Conservation (phyloP, 1,140 invertebrate genomes). For the Spodoptera litura region DNA sequence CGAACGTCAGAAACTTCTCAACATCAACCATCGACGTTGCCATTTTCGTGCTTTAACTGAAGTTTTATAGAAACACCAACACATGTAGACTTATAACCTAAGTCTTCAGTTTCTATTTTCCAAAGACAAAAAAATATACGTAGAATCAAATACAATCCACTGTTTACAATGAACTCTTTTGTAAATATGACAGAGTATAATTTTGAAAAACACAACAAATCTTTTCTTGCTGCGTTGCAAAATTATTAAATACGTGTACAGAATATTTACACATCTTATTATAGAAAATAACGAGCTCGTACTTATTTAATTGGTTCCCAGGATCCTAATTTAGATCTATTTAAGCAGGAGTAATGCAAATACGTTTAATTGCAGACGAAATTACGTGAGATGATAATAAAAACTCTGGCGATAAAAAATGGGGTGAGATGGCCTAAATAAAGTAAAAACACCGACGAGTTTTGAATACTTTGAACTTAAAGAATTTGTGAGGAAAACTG, state of each 20-base stretch:
- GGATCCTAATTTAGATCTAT: constrained; percentile 8
- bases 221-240: constrained; percentile 30
- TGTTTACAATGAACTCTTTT: background rate
- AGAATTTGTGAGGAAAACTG: no score
- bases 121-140: no score
- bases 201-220: constrained; percentile 31
- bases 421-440: no score
- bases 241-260: constrained; percentile 37
- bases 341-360: background rate
- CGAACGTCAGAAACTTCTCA: no score
- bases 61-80: no score
- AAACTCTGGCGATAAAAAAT: no score
- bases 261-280: constrained; percentile 32
- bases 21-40: no score
- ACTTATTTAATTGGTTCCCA: constrained; percentile 23
- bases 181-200: constrained; percentile 8
- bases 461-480: no score
- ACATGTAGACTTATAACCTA: no score
- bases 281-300: constrained; percentile 22
- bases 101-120: no score
- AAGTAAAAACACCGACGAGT: no score
- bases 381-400: background rate
- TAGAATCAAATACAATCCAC: background rate
- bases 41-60: no score
- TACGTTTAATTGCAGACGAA: background rate